Conservation (phyloP, 2,888 invertebrate species). For the Hirtodrosophila cameraria region DNA sequence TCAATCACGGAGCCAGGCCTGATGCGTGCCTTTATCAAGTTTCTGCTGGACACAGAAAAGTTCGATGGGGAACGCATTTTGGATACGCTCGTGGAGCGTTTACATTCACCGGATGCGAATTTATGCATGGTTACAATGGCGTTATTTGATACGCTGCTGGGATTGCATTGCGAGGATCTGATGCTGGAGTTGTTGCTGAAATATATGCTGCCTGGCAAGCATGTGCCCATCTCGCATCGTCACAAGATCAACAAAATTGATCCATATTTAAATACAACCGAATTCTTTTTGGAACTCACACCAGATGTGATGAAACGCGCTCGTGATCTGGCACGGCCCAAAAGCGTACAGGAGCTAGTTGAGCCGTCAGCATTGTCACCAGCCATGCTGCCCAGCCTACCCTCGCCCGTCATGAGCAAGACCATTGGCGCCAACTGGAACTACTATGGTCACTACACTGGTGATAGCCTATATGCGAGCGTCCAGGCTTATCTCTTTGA, state of each 20-base stretch:
- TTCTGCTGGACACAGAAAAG: slow-evolving; percentile 91
- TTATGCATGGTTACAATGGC: slow-evolving; percentile 95
- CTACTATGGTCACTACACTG: slow-evolving; percentile 85
- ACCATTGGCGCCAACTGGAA: slow-evolving; percentile 85
- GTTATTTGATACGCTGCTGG: slow-evolving; percentile 94
- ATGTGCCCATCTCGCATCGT: slow-evolving; percentile 90
- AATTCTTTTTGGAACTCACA: slow-evolving; percentile 90
- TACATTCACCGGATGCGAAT: slow-evolving; percentile 89
- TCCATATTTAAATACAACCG: slow-evolving; percentile 89
- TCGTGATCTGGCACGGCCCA: slow-evolving; percentile 80
- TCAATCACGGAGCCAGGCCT: slow-evolving; percentile 94
- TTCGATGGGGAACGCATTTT: slow-evolving; percentile 94
- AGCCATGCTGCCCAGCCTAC: slow-evolving; percentile 65
- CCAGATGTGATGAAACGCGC: slow-evolving; percentile 86
- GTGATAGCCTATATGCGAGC: slow-evolving; percentile 90
- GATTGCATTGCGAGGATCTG: slow-evolving; percentile 97
- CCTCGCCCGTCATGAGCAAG: slow-evolving; percentile 82
- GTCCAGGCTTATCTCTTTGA: slow-evolving; percentile 94
- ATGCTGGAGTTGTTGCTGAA: slow-evolving; percentile 96
- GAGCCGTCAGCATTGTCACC: slow-evolving; percentile 29
- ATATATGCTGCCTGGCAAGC: slow-evolving; percentile 91
- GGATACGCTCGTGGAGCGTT: slow-evolving; percentile 91
- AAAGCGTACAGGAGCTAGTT: slow-evolving; percentile 66
- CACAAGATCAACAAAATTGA: slow-evolving; percentile 89
- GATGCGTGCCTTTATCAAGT: slow-evolving; percentile 92